phyloP scores from a whole-genome alignment of 2,888 invertebrate species.

The Nephrotoma flavescens region DNA sequence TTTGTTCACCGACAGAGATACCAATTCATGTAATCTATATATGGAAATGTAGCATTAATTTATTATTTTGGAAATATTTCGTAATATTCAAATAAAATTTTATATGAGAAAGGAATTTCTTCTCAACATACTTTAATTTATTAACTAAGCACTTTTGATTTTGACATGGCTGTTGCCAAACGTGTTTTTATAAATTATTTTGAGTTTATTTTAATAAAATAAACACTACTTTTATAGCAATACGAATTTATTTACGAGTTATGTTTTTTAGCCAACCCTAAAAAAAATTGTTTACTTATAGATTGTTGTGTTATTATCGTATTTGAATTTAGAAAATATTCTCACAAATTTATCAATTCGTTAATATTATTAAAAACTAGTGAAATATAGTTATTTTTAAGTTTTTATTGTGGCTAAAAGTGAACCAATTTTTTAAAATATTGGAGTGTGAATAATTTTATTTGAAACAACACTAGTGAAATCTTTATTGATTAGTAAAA shows the following conservation, averaged over 20 bases:
- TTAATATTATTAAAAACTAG: neutral
- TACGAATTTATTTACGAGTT: too few species aligned
- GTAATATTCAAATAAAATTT: neutral
- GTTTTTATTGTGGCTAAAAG: neutral
- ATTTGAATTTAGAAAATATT: neutral
- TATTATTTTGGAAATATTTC: neutral
- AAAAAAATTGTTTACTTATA: neutral
- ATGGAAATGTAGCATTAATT: neutral
- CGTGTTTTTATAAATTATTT: neutral
- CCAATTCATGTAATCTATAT: neutral
- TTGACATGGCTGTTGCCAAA: neutral
- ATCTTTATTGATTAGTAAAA: conserved; percentile 20
- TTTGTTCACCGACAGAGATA: neutral
- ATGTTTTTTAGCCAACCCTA: too few species aligned
- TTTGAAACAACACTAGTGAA: neutral
- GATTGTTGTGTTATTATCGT: neutral
- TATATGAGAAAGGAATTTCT: neutral
- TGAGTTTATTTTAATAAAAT: neutral
- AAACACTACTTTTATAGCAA: too few species aligned
- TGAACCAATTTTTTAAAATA: neutral
- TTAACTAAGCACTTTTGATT: neutral
- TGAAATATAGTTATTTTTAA: neutral
- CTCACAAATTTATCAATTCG: neutral
- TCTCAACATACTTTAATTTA: neutral
- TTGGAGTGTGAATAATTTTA: neutral